phyloP scores from a whole-genome alignment of 1,140 invertebrate genomes.

The Liolophura sinensis region DNA sequence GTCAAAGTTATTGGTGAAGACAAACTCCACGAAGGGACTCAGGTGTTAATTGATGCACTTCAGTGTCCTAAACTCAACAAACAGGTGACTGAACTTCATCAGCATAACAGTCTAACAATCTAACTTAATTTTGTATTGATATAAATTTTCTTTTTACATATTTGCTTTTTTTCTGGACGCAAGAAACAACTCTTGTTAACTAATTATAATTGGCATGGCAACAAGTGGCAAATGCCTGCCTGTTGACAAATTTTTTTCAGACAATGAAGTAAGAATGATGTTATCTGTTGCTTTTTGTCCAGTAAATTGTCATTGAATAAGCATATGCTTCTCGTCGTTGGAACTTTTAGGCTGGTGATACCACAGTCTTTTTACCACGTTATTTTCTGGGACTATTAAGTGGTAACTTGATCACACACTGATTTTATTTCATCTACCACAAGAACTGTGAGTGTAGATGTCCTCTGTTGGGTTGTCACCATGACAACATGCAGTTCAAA shows the following conservation, averaged over 20 bases:
- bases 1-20: slow-evolving; percentile 42
- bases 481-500: too few species aligned
- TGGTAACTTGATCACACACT: too few species aligned
- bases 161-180: not conserved
- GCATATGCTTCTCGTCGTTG: too few species aligned
- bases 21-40: slow-evolving; percentile 59
- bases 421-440: too few species aligned
- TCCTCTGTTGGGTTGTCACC: too few species aligned
- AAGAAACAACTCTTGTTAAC: not conserved
- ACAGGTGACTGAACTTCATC: slow-evolving; percentile 33
- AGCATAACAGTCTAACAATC: not conserved
- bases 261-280: not conserved
- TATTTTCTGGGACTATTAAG: too few species aligned
- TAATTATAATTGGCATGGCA: not conserved
- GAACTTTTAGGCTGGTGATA: too few species aligned
- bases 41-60: slow-evolving; percentile 52
- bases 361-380: too few species aligned
- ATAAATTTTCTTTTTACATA: not conserved
- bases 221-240: not conserved
- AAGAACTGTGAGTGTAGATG: too few species aligned
- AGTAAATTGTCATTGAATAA: too few species aligned
- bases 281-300: too few species aligned
- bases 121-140: not conserved
- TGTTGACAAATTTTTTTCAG: not conserved
- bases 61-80: slow-evolving; percentile 57